These are phyloP conservation scores for Grallaria varia DNA, from an alignment of 2,113 vertebrate species.

Conservation along the genomic window DNA sequence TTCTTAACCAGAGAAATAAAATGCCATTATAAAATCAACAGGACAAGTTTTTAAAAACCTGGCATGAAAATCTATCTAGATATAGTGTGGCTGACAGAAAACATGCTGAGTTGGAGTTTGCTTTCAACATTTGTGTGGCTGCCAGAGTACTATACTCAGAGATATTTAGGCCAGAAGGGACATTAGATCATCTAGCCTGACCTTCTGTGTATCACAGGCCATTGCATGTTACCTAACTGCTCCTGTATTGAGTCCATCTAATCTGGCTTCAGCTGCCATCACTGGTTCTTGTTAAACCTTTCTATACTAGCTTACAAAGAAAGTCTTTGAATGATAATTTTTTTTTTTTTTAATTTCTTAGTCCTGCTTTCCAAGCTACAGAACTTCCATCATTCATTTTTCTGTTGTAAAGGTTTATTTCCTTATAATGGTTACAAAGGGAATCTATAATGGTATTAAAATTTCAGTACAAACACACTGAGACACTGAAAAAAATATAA, in stretches of 20 bases:
- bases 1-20: background rate
- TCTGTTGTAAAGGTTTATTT: background rate
- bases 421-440: background rate
- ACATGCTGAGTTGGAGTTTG: conserved; percentile 44
- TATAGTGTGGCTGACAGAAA: conserved; percentile 54
- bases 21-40: conserved; percentile 9
- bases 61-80: conserved; percentile 36
- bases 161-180: conserved; percentile 61
- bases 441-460: background rate
- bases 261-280: conserved; percentile 10
- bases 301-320: background rate
- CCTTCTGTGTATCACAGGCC: conserved; percentile 8
- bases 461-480: background rate
- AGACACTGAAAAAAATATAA: background rate
- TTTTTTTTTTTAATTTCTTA: background rate
- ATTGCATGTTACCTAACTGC: conserved; percentile 32
- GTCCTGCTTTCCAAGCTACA: background rate
- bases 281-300: conserved; percentile 7
- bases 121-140: conserved; percentile 50
- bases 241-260: conserved; percentile 2
- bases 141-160: conserved; percentile 38
- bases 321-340: background rate
- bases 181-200: conserved; percentile 57
- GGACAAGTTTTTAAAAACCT: conserved; percentile 25
- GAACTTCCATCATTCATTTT: background rate